A percentile compares a stretch with the other conserved stretches of the same genome.
Evolutionary conservation across 2,888 invertebrate species (phyloP).

Genomic region (Anaspis maculata): DNA sequence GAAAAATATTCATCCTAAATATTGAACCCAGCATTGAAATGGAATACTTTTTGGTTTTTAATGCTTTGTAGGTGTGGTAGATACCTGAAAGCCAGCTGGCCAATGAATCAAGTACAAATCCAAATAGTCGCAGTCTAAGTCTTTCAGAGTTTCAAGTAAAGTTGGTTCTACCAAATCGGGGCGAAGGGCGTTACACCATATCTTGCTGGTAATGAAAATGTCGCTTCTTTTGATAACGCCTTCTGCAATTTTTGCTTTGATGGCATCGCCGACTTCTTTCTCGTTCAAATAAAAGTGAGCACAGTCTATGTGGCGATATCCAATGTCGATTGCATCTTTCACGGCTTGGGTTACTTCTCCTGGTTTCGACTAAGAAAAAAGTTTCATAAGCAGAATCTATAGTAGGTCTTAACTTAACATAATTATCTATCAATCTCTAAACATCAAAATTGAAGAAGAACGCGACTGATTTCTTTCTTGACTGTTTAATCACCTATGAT

Average conservation of each 20-base stretch:
- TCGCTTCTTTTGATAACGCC: slow-evolving; percentile 59
- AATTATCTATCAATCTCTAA: no score
- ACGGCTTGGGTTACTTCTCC: slow-evolving; percentile 55
- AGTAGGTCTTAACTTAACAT: no score
- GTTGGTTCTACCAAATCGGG: slow-evolving; percentile 65
- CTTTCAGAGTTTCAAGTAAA: slow-evolving; percentile 55
- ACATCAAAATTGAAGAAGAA: no score
- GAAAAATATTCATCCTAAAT: slow-evolving; percentile 1
- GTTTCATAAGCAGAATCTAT: no score
- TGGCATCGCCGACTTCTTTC: slow-evolving; percentile 56
- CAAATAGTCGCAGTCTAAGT: slow-evolving; percentile 66
- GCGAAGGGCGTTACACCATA: slow-evolving; percentile 73
- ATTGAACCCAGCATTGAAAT: no score
- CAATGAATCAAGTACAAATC: slow-evolving; percentile 87
- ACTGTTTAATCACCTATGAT: no score
- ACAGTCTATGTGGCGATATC: slow-evolving; percentile 69
- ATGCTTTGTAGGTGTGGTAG: no score
- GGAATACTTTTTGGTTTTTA: no score
- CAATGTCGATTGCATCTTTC: slow-evolving; percentile 61
- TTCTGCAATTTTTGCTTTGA: slow-evolving; percentile 52
- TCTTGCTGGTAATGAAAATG: slow-evolving; percentile 58
- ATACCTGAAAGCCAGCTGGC: slow-evolving; percentile 77
- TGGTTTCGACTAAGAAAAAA: slow-evolving; percentile 52
- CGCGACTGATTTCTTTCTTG: no score
- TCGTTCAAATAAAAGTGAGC: slow-evolving; percentile 61